Evolutionary conservation across 2,888 invertebrate species (phyloP).

Genomic region (Muscina levida): DNA sequence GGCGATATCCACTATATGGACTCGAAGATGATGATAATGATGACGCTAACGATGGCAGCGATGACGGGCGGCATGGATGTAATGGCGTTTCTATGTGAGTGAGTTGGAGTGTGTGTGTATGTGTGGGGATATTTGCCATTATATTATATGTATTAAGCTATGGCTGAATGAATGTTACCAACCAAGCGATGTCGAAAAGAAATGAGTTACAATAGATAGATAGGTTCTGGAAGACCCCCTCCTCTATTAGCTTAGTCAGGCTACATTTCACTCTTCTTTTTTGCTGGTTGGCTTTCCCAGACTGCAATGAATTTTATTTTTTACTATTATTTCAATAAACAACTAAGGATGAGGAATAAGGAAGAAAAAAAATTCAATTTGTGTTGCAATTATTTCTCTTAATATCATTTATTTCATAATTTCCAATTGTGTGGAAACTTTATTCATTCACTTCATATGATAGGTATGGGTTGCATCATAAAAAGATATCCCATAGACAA

Average conservation of each 20-base stretch:
- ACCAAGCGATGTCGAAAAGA: constrained; percentile 49
- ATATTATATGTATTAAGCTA: constrained; percentile 38
- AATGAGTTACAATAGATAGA: too few relatives aligned
- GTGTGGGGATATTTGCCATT: constrained; percentile 28
- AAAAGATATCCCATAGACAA: not conserved
- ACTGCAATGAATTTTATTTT: too few relatives aligned
- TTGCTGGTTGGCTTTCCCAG: too few relatives aligned
- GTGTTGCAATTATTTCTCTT: constrained; percentile 57
- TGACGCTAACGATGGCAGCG: constrained; percentile 3
- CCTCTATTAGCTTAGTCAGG: too few relatives aligned
- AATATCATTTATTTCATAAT: constrained; percentile 55
- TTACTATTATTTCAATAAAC: too few relatives aligned
- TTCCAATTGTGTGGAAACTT: constrained; percentile 9
- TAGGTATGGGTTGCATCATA: not conserved
- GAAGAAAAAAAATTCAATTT: constrained; percentile 58
- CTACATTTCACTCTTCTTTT: too few relatives aligned
- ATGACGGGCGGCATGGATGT: not conserved
- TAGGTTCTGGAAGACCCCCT: not conserved
- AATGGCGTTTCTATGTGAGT: not conserved
- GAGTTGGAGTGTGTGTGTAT: constrained; percentile 33
- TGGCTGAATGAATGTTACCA: constrained; percentile 59
- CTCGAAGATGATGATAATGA: constrained; percentile 38
- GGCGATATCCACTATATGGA: constrained; percentile 51
- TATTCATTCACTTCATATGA: not conserved
- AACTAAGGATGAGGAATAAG: too few relatives aligned